phyloP scores from a whole-genome alignment of 2,797 vertebrate genomes.

The Anguilla pacifica region DNA sequence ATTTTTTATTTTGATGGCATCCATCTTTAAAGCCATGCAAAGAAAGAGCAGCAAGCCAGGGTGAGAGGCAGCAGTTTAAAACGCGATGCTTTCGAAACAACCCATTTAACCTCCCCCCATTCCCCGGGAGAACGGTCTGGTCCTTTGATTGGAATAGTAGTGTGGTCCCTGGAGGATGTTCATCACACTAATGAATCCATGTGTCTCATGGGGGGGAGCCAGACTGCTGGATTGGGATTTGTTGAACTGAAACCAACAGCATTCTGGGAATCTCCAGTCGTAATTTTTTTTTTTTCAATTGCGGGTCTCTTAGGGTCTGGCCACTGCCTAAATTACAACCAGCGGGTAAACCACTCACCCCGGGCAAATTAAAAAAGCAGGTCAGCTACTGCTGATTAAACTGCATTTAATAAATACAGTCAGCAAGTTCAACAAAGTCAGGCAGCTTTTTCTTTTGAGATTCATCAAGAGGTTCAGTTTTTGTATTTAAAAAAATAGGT shows the following conservation, averaged over 20 bases:
- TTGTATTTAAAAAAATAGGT: background rate
- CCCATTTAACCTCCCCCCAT: slow-evolving; percentile 19
- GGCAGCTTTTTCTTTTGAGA: background rate
- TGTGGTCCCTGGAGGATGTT: slow-evolving; percentile 44
- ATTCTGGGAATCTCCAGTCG: background rate
- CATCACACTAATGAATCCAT: slow-evolving; percentile 56
- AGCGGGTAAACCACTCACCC: slow-evolving; percentile 61
- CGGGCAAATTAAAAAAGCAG: slow-evolving; percentile 45
- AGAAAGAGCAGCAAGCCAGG: background rate
- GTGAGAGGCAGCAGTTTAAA: slow-evolving; percentile 30
- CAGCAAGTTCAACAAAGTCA: too few relatives aligned
- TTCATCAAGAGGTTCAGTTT: background rate
- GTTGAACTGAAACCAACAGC: background rate
- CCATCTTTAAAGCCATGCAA: slow-evolving; percentile 7
- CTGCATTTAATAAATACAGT: background rate
- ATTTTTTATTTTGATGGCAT: background rate
- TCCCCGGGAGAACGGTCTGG: slow-evolving; percentile 24
- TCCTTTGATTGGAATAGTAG: slow-evolving; percentile 47
- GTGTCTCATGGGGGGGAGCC: slow-evolving; percentile 51
- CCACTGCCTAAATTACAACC: slow-evolving; percentile 63
- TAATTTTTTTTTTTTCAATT: slow-evolving; percentile 44
- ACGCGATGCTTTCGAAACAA: slow-evolving; percentile 21
- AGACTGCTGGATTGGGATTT: slow-evolving; percentile 18
- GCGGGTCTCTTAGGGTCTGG: slow-evolving; percentile 55
- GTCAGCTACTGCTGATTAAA: background rate